Evolutionary conservation across 1,140 invertebrate genomes (phyloP).

Genomic region (Liolophura sinensis): DNA sequence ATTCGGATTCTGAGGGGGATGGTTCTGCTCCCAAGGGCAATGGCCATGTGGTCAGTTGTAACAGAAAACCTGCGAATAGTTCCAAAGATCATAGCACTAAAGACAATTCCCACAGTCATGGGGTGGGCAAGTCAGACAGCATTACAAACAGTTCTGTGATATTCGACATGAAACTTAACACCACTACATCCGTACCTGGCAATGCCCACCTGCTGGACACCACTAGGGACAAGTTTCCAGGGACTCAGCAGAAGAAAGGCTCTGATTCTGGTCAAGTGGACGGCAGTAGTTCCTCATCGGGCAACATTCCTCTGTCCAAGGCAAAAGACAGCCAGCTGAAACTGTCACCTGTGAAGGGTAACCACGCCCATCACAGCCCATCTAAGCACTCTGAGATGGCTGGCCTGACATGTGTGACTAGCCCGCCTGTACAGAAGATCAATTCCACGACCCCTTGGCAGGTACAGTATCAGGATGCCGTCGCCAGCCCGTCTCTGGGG

Average conservation of each 20-base stretch:
- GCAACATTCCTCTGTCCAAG: neutral
- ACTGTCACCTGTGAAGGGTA: conserved; percentile 4
- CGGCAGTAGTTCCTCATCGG: neutral
- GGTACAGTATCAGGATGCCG: conserved; percentile 40
- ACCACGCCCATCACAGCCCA: conserved; percentile 7
- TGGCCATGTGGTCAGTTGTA: too few relatives aligned
- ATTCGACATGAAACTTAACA: conserved; percentile 40
- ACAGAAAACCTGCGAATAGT: too few relatives aligned
- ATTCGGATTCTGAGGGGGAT: conserved; percentile 52
- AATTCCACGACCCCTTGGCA: conserved; percentile 49
- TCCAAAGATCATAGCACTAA: too few relatives aligned
- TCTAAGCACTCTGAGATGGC: conserved; percentile 15
- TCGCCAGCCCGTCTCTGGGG: conserved; percentile 42
- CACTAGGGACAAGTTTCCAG: conserved; percentile 14
- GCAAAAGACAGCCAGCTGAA: neutral
- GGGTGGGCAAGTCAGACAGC: too few relatives aligned
- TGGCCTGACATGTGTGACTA: conserved; percentile 19
- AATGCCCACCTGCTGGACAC: conserved; percentile 32
- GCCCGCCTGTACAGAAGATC: conserved; percentile 27
- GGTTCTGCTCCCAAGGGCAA: too few relatives aligned
- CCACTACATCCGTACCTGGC: conserved; percentile 41
- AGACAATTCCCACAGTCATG: too few relatives aligned
- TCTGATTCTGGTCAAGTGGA: neutral
- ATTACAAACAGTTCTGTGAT: conserved; percentile 13
- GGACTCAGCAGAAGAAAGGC: conserved; percentile 12